phyloP scores from a whole-genome alignment of 2,888 invertebrate species.

The Galeopsomyia nigrocyanea region DNA sequence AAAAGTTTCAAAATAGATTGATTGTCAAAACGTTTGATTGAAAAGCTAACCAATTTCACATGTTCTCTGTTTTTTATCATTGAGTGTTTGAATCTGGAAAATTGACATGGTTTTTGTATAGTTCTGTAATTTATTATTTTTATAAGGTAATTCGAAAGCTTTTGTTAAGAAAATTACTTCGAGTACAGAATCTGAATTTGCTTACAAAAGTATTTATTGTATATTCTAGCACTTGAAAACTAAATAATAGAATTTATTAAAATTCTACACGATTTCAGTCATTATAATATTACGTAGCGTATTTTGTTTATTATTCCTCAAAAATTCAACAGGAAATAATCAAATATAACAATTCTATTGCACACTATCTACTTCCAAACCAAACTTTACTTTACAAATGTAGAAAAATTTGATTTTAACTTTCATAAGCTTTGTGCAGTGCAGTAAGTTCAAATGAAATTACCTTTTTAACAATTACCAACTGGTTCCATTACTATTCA shows the following conservation, averaged over 20 bases:
- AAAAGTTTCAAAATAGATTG: background rate
- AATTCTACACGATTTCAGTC: too few species aligned
- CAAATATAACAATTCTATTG: background rate
- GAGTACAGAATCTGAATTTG: too few species aligned
- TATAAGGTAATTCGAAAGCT: background rate
- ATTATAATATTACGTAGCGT: too few species aligned
- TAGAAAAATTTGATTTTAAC: constrained; percentile 12
- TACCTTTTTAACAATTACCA: too few species aligned
- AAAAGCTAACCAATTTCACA: background rate
- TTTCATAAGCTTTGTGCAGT: constrained; percentile 14
- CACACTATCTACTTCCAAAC: background rate
- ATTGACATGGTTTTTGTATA: background rate
- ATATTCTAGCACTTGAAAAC: too few species aligned
- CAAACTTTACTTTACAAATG: background rate
- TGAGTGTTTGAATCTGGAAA: background rate
- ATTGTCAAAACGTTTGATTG: constrained; percentile 28
- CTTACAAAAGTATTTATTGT: too few species aligned
- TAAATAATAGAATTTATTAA: too few species aligned
- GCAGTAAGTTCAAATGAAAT: too few species aligned
- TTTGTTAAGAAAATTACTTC: background rate
- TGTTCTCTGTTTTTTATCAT: too few species aligned
- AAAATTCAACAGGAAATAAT: background rate
- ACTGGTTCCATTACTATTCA: too few species aligned
- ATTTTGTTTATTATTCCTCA: background rate
- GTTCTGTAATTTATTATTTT: constrained; percentile 5